Base-by-base conservation (phyloP, 2,888 invertebrate species). In the Elegia similella region DNA sequence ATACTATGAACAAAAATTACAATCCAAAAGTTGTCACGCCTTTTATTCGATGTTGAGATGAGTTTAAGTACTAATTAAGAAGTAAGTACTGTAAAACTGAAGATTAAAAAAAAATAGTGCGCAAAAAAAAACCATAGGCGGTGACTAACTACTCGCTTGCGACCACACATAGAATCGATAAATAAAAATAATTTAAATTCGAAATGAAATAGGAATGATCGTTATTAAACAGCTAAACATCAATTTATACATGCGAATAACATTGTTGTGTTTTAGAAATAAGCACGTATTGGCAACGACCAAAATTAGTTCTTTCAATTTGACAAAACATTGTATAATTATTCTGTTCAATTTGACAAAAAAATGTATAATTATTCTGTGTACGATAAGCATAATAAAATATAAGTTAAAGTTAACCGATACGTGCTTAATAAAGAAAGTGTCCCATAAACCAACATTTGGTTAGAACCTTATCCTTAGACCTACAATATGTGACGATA, bases 121-220 rank as follows among this genome's bases (percentile, higher is more conserved):
- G 69, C 62, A 71, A 69, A 73, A 70, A 66, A 38, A 60, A 65
- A 65, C 65, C 62, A 66, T 70, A 74, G 75, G 68, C 73, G 75
- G 73, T 74, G 76, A 65, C 62, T 69, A 60, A 71, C 44, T 44
- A 55, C 54, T 46, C 32, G 32, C 30, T 30, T 42, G 64, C 70
- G 70, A 68, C 63, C 64, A 59, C 63, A 65, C 56, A 67, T 62
- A 71, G 56, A 66, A 68, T 66, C 66, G 66, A 65, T 60, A 66
- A 57, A 59, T 59, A 65, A 72, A 70, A 71, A 70, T 69, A 62
- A 72, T 73, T 75, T 77, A 76, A 88, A 88, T 87, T 88, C 85
- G 85, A 86, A 84, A 72, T 70, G 62, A 73, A 71, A 77, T 83
- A 88, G 88, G 88, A 88, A 88, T 86, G 82, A 84, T 81, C 78